phyloP scores from a whole-genome alignment of 2,888 invertebrate genomes.

The Erebia palarica region DNA sequence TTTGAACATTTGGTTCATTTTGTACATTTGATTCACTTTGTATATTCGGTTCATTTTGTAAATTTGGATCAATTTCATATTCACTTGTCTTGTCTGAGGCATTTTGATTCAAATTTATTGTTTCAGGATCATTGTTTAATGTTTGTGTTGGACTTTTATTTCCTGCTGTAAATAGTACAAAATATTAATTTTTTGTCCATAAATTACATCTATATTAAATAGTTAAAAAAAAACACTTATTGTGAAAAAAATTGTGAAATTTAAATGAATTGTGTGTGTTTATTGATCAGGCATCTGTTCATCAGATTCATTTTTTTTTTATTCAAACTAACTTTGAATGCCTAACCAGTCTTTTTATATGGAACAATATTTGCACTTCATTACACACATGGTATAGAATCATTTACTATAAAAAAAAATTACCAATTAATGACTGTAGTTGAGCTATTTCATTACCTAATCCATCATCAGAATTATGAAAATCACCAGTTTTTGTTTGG shows the following conservation, averaged over 20 bases:
- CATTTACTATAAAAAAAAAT: conserved; percentile 13
- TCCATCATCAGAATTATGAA: conserved; percentile 22
- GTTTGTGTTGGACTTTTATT: conserved; percentile 11
- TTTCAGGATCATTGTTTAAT: conserved; percentile 10
- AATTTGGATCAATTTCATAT: not conserved
- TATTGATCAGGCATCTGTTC: no score
- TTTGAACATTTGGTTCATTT: conserved; percentile 8
- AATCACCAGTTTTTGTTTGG: conserved; percentile 5
- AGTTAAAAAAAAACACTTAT: no score
- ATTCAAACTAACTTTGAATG: no score
- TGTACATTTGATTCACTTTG: conserved; percentile 2
- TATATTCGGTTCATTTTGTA: conserved; percentile 11
- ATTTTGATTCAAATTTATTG: conserved; percentile 1
- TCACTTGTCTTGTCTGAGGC: conserved; percentile 26
- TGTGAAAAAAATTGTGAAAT: no score
- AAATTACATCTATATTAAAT: no score
- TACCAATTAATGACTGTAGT: conserved; percentile 49
- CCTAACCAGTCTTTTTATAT: no score
- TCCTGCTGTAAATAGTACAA: conserved; percentile 13
- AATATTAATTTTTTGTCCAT: not conserved
- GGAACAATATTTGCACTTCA: no score
- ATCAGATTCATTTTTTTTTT: no score
- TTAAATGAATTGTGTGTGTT: no score
- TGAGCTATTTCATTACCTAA: conserved; percentile 27
- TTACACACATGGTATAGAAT: no score